These are phyloP conservation scores for Heliconius hewitsoni DNA, from an alignment of 1,140 invertebrate genomes.

Conservation along the genomic window DNA sequence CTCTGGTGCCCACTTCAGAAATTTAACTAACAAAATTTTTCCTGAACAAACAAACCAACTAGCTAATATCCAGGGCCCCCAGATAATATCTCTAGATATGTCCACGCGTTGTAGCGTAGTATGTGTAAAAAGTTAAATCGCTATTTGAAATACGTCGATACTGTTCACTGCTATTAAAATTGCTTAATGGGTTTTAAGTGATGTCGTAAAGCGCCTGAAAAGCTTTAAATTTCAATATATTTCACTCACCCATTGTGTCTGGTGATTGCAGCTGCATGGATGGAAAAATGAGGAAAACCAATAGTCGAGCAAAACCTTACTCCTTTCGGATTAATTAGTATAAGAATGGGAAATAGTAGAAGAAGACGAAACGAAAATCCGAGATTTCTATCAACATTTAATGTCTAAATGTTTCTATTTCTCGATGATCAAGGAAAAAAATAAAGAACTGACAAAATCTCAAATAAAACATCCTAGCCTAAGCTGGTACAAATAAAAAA, in stretches of 20 bases:
- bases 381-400: neutral
- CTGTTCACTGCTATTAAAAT: slow-evolving; percentile 22
- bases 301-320: neutral
- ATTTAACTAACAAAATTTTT: too few species aligned
- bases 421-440: neutral
- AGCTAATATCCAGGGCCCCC: too few species aligned
- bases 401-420: neutral
- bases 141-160: slow-evolving; percentile 14
- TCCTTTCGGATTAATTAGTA: neutral
- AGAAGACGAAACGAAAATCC: neutral
- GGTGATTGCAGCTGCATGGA: neutral
- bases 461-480: too few species aligned
- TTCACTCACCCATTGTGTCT: neutral
- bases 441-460: neutral
- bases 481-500: too few species aligned
- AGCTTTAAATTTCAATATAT: slow-evolving; percentile 11
- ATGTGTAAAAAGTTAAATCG: neutral
- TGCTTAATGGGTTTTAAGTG: slow-evolving; percentile 28
- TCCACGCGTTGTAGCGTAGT: neutral
- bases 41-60: too few species aligned
- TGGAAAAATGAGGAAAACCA: neutral
- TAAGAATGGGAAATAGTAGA: neutral
- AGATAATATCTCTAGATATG: too few species aligned
- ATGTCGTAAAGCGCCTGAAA: slow-evolving; percentile 26
- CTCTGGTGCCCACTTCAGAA: too few species aligned